Conservation (phyloP, 1,140 invertebrate species). For the Pantala flavescens region DNA sequence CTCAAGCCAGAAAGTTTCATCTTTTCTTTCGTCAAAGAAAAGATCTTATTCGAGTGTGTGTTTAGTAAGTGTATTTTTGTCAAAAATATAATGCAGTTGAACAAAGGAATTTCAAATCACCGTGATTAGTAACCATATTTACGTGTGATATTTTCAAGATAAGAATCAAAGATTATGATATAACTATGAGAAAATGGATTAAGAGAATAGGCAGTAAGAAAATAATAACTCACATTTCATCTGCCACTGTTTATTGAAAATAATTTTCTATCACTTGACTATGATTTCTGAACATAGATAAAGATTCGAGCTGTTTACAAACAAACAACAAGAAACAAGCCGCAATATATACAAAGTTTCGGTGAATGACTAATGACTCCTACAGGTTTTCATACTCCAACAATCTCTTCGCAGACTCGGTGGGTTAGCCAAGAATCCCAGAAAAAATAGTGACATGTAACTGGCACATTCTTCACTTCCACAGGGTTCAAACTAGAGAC, state of each 20-base stretch:
- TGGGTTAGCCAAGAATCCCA: background rate
- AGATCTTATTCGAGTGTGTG: too few relatives aligned
- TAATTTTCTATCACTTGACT: background rate
- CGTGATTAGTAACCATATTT: too few relatives aligned
- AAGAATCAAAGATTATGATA: too few relatives aligned
- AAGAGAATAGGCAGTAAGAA: too few relatives aligned
- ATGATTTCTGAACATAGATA: background rate
- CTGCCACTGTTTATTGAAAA: conserved; percentile 7
- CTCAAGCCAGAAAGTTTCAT: too few relatives aligned
- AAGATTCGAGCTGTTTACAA: background rate
- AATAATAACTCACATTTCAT: background rate
- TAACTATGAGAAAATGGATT: too few relatives aligned
- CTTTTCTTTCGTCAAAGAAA: too few relatives aligned
- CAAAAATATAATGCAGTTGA: too few relatives aligned
- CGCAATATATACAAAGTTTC: background rate
- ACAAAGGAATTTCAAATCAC: too few relatives aligned
- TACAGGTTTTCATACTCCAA: background rate
- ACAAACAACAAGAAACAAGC: background rate
- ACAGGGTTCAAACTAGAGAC: too few relatives aligned
- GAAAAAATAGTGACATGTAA: background rate
- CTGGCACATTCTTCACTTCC: background rate
- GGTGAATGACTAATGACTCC: background rate
- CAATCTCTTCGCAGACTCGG: background rate
- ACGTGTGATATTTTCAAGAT: too few relatives aligned
- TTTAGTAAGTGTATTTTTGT: too few relatives aligned